Base-by-base conservation (phyloP, 2,113 vertebrate genomes). In the Corydoras maculifer region DNA sequence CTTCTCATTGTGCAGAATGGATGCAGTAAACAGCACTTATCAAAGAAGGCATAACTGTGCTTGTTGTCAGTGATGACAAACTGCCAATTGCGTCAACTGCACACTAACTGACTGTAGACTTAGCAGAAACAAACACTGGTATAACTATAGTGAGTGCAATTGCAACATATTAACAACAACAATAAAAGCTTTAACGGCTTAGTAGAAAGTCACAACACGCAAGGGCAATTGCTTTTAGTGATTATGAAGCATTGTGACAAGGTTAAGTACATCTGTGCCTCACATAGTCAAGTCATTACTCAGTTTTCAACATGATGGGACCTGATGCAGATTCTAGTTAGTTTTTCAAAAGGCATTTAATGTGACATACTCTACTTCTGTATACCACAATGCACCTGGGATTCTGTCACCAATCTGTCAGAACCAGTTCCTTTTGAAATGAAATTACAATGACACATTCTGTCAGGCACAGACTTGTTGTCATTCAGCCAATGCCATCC, bases 11-110 rank as follows among this genome's bases (percentile, higher is more conserved):
- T 69, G 63, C 43, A 67, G 69, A 13, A 58, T 53, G 49, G 61
- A 31, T 59, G 29, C 72, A 62, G 71, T 10, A 77, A 67, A 70
- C 65, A 72, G 55, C 70, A 62, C 70, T 73, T 71, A 74, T 70
- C 60, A 77, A 79, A 79, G 30, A 43, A 71, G 64, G 48, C 43
- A 73, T 57, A 3, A 4, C 59, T 62, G 31, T 29, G 65, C 83
- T 85, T 84, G 77, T 83, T 82, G 81, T 80, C 75, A 75, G 80
- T 65, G 75, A 74, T 63, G 73, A 84, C 73, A 71, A 79, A 57
- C 10, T 77, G 60, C 35, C 69, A 75, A 65, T 63, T 68, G 64
- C 49, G 48, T 29, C 59, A 61, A 58, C 15, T 66, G 62, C 79
- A 68, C 67, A 14, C 63, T 61, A 73, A 79, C 70, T 71, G 62